Evolutionary conservation across 2,113 vertebrate species (phyloP).

Genomic region (Corythornis cristatus): DNA sequence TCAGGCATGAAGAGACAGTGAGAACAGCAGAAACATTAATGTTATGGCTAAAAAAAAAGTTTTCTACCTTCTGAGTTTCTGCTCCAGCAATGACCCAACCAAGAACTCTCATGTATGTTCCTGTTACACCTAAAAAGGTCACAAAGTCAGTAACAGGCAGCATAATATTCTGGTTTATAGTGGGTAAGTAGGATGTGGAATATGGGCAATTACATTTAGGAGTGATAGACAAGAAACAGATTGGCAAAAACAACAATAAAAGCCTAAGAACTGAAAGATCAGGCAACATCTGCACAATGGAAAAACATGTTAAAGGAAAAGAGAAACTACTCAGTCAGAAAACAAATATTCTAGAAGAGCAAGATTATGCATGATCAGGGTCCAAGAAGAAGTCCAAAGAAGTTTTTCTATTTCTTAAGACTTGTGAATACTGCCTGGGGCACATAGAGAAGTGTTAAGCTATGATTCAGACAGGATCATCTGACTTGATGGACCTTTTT

Average conservation of each 20-base stretch:
- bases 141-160: background rate
- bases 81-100: background rate
- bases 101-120: rapidly evolving
- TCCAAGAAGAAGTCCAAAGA: background rate
- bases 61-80: background rate
- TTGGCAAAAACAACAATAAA: background rate
- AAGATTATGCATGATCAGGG: background rate
- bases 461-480: background rate
- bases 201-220: background rate
- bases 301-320: background rate
- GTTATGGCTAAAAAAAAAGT: background rate
- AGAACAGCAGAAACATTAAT: background rate
- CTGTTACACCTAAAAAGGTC: background rate
- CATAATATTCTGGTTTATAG: background rate
- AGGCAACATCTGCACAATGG: background rate
- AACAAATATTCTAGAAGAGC: background rate
- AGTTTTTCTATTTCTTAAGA: background rate
- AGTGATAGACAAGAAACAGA: background rate
- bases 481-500: background rate
- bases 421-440: background rate
- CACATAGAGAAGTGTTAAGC: background rate
- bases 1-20: background rate
- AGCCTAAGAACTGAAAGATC: background rate
- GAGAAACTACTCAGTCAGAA: background rate
- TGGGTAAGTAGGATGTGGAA: background rate